A percentile compares a stretch with the other conserved stretches of the same genome.
Evolutionary conservation across 2,113 vertebrate species (phyloP).

Genomic region (Acanthochromis polyacanthus): DNA sequence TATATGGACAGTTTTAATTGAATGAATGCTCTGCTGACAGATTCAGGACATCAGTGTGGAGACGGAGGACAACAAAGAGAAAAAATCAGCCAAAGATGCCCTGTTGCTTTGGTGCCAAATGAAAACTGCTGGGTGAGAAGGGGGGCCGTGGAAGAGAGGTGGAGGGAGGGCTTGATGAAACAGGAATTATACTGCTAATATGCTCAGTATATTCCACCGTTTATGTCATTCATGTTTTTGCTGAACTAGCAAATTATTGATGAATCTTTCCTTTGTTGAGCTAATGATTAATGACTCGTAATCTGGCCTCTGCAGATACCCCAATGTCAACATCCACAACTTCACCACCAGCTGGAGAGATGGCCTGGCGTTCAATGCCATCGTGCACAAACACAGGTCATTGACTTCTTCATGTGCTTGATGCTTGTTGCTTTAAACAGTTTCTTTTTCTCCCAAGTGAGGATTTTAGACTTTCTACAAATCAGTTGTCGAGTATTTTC

Average conservation of each 20-base stretch:
- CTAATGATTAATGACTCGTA: slow-evolving; percentile 70
- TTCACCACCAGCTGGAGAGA: slow-evolving; percentile 97
- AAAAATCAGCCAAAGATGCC: slow-evolving; percentile 95
- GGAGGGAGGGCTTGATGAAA: neutral
- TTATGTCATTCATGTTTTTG: neutral
- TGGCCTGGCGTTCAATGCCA: slow-evolving; percentile 94
- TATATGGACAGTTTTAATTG: neutral
- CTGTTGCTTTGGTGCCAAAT: slow-evolving; percentile 96
- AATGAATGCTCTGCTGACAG: slow-evolving; percentile 72
- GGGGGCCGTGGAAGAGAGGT: neutral
- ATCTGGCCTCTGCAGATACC: slow-evolving; percentile 86
- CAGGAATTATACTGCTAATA: neutral
- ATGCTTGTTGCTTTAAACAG: neutral
- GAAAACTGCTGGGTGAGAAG: slow-evolving; percentile 94
- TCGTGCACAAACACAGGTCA: slow-evolving; percentile 96
- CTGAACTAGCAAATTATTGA: neutral
- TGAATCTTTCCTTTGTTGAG: slow-evolving; percentile 7
- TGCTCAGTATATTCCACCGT: neutral
- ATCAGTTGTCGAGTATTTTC: slow-evolving; percentile 4
- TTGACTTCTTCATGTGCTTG: slow-evolving; percentile 49
- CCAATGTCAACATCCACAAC: slow-evolving; percentile 95
- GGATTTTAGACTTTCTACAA: slow-evolving; percentile 5
- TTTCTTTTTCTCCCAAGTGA: neutral
- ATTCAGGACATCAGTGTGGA: slow-evolving; percentile 98
- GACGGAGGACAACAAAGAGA: slow-evolving; percentile 95